Conservation (phyloP, 2,888 invertebrate species). For the Drosophila diplacantha region DNA sequence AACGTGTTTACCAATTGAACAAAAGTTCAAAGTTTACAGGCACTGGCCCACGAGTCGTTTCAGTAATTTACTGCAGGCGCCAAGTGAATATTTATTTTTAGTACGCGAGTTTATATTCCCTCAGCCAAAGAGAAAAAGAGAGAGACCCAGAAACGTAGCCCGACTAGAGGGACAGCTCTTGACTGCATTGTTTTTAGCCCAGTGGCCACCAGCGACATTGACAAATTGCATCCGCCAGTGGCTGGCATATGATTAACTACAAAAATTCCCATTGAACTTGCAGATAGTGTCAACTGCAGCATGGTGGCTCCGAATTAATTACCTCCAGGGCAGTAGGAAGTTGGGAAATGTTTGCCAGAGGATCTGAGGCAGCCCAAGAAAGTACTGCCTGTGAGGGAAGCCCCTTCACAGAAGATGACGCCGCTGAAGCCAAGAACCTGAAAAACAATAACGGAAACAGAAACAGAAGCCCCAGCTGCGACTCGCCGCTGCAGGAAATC, state of each 20-base stretch:
- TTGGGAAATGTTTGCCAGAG: slow-evolving; percentile 45
- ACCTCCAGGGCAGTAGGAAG: slow-evolving; percentile 46
- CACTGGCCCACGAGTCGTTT: slow-evolving; percentile 41
- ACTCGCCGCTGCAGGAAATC: slow-evolving; percentile 38
- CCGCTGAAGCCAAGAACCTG: slow-evolving; percentile 2
- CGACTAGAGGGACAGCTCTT: slow-evolving; percentile 6
- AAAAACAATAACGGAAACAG: slow-evolving; percentile 17
- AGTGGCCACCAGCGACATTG: slow-evolving; percentile 46
- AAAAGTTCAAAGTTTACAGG: slow-evolving; percentile 1
- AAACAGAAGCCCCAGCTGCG: slow-evolving; percentile 10
- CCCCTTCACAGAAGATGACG: slow-evolving; percentile 8
- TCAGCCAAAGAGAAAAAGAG: not conserved
- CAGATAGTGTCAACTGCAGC: slow-evolving; percentile 49
- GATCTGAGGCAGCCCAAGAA: slow-evolving; percentile 10
- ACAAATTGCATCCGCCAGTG: slow-evolving; percentile 12
- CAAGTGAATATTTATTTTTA: slow-evolving; percentile 39
- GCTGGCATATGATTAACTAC: slow-evolving; percentile 32
- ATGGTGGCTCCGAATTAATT: slow-evolving; percentile 55
- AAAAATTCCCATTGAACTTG: slow-evolving; percentile 39
- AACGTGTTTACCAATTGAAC: not conserved
- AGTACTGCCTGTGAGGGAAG: slow-evolving; percentile 12
- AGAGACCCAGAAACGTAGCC: not conserved
- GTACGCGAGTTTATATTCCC: slow-evolving; percentile 14
- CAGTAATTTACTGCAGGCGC: slow-evolving; percentile 32
- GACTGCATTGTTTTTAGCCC: slow-evolving; percentile 25